Conservation (phyloP, 35 echinoderm and acorn worm genomes). For the Nesometra sesokonis region DNA sequence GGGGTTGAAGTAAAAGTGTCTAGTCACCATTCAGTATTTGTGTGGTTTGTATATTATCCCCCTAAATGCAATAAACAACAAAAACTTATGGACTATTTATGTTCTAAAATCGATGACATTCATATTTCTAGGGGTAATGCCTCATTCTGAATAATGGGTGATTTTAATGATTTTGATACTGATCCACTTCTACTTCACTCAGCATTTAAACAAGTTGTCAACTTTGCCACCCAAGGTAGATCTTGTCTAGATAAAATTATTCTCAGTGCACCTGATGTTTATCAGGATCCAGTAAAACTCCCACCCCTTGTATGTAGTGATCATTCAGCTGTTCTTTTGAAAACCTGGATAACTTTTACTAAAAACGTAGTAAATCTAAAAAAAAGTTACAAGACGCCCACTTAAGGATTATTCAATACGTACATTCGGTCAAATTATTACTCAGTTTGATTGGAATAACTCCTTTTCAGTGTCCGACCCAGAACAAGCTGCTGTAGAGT, state of each 20-base stretch:
- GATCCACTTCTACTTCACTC: slow-evolving; percentile 2
- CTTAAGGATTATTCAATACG: background rate
- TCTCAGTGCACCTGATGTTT: background rate
- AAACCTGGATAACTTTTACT: background rate
- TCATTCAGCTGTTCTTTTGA: background rate
- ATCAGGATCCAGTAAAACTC: background rate
- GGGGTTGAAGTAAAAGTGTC: too few species aligned
- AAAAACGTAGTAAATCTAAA: background rate
- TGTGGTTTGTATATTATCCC: slow-evolving; percentile 31
- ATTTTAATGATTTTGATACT: too few species aligned
- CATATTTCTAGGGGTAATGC: slow-evolving; percentile 9
- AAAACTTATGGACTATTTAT: slow-evolving; percentile 14
- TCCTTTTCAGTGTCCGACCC: background rate
- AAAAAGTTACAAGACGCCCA: background rate
- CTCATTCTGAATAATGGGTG: slow-evolving; percentile 5
- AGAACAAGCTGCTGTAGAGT: background rate
- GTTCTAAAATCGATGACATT: slow-evolving; percentile 22
- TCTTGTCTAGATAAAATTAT: slow-evolving; percentile 14
- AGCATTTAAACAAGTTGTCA: slow-evolving; percentile 25
- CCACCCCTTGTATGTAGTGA: background rate
- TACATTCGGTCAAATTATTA: background rate
- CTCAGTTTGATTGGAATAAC: background rate
- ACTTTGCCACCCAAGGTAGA: background rate
- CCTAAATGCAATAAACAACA: background rate
- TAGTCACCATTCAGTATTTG: too few species aligned